Conservation (phyloP, 2,888 invertebrate genomes). For the Seira ritae region DNA sequence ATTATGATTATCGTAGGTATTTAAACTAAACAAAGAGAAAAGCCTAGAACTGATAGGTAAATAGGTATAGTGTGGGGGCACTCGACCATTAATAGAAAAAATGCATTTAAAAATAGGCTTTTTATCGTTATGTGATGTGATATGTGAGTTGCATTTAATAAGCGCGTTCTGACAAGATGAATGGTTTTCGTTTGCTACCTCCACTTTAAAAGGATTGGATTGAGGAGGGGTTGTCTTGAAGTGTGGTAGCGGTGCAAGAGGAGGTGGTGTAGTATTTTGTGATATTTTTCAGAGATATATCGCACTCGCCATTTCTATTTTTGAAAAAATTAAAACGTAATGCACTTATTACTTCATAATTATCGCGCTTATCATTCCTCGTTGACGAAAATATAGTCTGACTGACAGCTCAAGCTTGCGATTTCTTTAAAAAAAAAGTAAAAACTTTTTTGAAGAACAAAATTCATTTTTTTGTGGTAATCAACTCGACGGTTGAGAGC, state of each 20-base stretch:
- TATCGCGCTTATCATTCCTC: not conserved
- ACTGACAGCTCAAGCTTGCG: not conserved
- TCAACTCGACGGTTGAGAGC: too few species aligned
- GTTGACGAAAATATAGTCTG: constrained; percentile 5
- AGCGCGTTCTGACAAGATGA: not conserved
- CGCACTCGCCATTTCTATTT: constrained; percentile 9
- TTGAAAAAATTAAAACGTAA: constrained; percentile 12
- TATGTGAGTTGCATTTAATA: constrained; percentile 1
- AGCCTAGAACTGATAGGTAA: not conserved
- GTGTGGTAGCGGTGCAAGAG: not conserved
- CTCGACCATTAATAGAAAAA: constrained; percentile 4
- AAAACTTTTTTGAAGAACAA: not conserved
- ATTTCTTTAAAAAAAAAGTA: not conserved
- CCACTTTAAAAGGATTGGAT: not conserved
- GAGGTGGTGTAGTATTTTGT: not conserved
- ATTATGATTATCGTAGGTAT: constrained; percentile 3
- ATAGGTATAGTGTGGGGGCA: not conserved
- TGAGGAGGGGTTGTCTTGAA: not conserved
- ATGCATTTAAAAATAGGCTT: constrained; percentile 1
- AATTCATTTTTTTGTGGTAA: not conserved
- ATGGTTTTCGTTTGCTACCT: not conserved
- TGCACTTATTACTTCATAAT: constrained; percentile 15
- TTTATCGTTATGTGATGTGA: not conserved
- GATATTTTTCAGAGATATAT: constrained; percentile 1
- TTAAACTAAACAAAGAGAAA: not conserved